Evolutionary conservation across 2,797 vertebrate species (phyloP).

Genomic region (Lithobates sylvaticus): DNA sequence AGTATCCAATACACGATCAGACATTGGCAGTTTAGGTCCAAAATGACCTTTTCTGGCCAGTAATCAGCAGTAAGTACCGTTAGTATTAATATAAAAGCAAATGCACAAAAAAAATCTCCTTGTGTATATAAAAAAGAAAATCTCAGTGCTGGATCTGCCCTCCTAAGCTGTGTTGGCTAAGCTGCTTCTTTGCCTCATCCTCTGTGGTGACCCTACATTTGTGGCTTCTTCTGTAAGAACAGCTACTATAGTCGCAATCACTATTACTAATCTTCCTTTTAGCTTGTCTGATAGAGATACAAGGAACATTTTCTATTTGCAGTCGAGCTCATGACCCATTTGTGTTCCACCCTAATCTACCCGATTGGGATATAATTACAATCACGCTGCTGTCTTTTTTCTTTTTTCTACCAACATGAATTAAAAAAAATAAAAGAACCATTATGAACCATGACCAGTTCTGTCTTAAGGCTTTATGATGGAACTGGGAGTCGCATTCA

Average conservation of each 20-base stretch:
- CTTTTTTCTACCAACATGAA: not conserved
- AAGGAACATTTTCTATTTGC: not conserved
- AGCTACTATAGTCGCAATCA: too few relatives aligned
- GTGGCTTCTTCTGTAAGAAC: not conserved
- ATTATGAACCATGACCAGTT: not conserved
- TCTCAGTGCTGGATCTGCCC: too few relatives aligned
- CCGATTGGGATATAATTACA: conserved; percentile 2
- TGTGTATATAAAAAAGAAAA: too few relatives aligned
- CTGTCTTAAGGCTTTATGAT: not conserved
- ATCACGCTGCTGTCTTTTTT: not conserved
- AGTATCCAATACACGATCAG: too few relatives aligned
- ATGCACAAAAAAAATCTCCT: too few relatives aligned
- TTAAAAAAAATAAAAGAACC: not conserved
- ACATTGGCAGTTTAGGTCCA: too few relatives aligned
- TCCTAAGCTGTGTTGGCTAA: too few relatives aligned
- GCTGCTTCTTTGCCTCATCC: not conserved
- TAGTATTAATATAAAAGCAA: too few relatives aligned
- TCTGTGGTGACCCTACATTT: not conserved
- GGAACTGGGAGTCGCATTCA: not conserved
- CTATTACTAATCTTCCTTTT: not conserved
- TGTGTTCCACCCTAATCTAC: conserved; percentile 15
- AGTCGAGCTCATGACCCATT: conserved; percentile 2
- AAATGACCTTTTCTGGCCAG: too few relatives aligned
- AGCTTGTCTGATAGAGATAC: not conserved
- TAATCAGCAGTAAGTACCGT: too few relatives aligned